Evolutionary conservation across 2,113 vertebrate species (phyloP).

Genomic region (Gymnobelideus leadbeateri): DNA sequence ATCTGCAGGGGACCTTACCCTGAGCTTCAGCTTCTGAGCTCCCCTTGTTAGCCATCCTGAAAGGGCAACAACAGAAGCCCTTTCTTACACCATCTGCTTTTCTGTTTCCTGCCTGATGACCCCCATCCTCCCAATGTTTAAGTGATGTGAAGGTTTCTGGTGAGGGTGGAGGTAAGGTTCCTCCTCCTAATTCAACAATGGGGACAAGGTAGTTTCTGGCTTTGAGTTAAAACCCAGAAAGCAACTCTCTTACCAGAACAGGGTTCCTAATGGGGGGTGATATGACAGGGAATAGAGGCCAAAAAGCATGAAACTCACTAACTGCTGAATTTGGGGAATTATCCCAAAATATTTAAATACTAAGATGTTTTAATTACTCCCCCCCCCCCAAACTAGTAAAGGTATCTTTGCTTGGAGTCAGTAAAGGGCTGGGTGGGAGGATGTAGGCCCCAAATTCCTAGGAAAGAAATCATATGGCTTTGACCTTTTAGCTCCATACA

Average conservation of each 20-base stretch:
- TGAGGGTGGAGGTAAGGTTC: background rate
- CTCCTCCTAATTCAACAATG: background rate
- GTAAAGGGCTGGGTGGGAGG: background rate
- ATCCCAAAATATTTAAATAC: background rate
- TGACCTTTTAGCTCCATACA: background rate
- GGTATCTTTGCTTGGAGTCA: background rate
- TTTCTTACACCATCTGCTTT: background rate
- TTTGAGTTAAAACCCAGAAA: background rate
- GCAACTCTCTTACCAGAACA: background rate
- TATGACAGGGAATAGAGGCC: background rate
- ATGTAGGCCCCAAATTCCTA: background rate
- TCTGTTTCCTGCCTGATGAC: background rate
- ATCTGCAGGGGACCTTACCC: background rate
- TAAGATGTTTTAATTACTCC: background rate
- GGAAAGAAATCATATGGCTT: background rate
- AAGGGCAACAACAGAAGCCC: background rate
- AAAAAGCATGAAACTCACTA: background rate
- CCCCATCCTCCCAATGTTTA: background rate
- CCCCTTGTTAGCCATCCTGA: background rate
- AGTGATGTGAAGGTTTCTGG: background rate
- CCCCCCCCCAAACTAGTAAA: background rate
- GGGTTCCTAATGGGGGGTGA: background rate
- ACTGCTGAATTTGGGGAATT: background rate
- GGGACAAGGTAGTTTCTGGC: background rate
- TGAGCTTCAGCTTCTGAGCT: background rate